phyloP scores from a whole-genome alignment of 1,140 invertebrate genomes.

The Oryctes rhinoceros region DNA sequence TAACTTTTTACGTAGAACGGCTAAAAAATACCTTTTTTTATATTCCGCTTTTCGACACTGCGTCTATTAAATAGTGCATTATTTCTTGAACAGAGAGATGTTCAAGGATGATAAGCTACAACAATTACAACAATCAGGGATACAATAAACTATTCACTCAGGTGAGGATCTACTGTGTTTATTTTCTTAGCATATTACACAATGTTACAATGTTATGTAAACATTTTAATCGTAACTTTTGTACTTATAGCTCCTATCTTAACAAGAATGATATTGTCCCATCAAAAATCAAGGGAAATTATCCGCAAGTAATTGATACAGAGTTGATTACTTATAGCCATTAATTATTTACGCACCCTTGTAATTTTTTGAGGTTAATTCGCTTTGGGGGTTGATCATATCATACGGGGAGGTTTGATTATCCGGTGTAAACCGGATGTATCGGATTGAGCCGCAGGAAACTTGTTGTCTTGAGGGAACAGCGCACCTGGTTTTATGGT shows the following conservation, averaged over 20 bases:
- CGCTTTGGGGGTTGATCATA: not conserved
- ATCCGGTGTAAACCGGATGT: not conserved
- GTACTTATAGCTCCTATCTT: not conserved
- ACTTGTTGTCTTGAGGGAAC: not conserved
- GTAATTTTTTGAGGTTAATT: constrained; percentile 21
- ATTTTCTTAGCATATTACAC: not conserved
- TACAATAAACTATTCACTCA: constrained; percentile 91
- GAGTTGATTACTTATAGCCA: not conserved
- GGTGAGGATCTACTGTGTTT: constrained; percentile 63
- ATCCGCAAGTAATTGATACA: not conserved
- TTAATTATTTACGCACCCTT: not conserved
- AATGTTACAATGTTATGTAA: not conserved
- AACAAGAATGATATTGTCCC: not conserved
- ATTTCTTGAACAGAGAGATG: constrained; percentile 51
- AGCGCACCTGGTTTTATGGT: too few species aligned
- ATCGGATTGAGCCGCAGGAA: constrained; percentile 16
- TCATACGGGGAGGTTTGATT: not conserved
- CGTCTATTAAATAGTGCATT: constrained; percentile 11
- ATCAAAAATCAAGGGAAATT: not conserved
- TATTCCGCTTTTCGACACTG: not conserved
- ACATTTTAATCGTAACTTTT: not conserved
- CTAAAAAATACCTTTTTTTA: constrained; percentile 36
- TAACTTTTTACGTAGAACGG: constrained; percentile 43
- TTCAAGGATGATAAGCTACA: constrained; percentile 78
- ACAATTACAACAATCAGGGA: constrained; percentile 78